Conservation (phyloP, 2,888 invertebrate genomes). For the Mesorhabditis spiculigera region DNA sequence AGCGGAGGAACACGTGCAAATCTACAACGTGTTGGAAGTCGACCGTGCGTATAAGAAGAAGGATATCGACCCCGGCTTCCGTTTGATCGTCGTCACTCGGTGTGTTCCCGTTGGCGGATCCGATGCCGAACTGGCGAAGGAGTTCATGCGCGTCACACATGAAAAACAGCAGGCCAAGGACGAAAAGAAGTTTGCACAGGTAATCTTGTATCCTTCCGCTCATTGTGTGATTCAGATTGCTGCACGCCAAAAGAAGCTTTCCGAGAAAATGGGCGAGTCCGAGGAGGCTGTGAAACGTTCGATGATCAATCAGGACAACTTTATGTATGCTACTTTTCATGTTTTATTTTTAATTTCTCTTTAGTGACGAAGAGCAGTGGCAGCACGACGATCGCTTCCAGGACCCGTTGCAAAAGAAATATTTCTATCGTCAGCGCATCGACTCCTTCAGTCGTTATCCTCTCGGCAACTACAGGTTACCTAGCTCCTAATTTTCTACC, state of each 20-base stretch:
- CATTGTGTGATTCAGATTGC: conserved; percentile 11
- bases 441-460: conserved; percentile 37
- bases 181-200: conserved; percentile 17
- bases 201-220: background rate
- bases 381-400: conserved; percentile 8
- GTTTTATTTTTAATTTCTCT: background rate
- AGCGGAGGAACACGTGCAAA: conserved; percentile 40
- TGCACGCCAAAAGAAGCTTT: conserved; percentile 12
- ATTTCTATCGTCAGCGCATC: conserved; percentile 43
- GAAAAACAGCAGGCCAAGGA: conserved; percentile 36
- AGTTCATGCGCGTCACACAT: conserved; percentile 29
- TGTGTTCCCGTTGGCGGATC: conserved; percentile 25
- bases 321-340: background rate
- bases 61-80: conserved; percentile 38
- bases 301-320: background rate
- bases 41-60: conserved; percentile 50
- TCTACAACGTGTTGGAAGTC: conserved; percentile 47
- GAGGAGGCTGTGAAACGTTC: background rate
- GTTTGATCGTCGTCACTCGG: conserved; percentile 42
- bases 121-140: conserved; percentile 24
- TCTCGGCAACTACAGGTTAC: background rate
- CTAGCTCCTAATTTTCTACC: conserved; percentile 1
- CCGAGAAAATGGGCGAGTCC: background rate
- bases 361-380: background rate
- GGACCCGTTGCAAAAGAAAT: conserved; percentile 10